Conservation (phyloP, 2,113 vertebrate genomes). For the Passer domesticus region DNA sequence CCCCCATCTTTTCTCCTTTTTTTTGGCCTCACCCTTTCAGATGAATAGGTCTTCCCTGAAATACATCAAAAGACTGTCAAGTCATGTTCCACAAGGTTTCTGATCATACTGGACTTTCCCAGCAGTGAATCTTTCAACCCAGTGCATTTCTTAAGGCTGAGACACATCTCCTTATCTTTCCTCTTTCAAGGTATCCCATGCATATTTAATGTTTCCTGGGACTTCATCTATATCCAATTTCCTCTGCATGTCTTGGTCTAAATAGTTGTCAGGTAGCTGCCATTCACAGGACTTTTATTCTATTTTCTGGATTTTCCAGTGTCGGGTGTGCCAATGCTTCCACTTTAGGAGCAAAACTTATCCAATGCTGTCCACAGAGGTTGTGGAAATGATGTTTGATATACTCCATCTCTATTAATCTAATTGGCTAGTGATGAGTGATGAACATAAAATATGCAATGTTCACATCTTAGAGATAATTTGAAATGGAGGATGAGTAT, state of each 20-base stretch:
- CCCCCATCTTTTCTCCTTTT: neutral
- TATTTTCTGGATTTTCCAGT: neutral
- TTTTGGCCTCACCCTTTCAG: neutral
- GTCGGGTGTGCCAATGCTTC: neutral
- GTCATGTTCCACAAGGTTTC: neutral
- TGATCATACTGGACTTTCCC: neutral
- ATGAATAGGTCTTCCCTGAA: neutral
- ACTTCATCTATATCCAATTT: constrained; percentile 11
- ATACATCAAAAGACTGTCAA: neutral
- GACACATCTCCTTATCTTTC: neutral
- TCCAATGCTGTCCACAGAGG: fast-evolving
- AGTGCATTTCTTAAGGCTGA: neutral
- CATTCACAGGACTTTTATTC: neutral
- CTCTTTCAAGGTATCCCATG: neutral
- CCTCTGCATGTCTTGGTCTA: neutral
- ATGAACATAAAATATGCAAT: neutral
- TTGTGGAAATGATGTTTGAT: neutral
- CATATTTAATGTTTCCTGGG: neutral
- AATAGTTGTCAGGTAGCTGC: neutral
- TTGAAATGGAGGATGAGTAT: neutral
- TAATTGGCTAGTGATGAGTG: neutral
- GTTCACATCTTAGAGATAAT: neutral
- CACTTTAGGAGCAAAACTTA: neutral
- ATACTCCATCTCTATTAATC: neutral
- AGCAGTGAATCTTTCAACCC: neutral